Percentiles rank a stretch among this genome's conserved stretches.
Conservation (phyloP, 2,888 invertebrate genomes). For the Lucinisca nassula region DNA sequence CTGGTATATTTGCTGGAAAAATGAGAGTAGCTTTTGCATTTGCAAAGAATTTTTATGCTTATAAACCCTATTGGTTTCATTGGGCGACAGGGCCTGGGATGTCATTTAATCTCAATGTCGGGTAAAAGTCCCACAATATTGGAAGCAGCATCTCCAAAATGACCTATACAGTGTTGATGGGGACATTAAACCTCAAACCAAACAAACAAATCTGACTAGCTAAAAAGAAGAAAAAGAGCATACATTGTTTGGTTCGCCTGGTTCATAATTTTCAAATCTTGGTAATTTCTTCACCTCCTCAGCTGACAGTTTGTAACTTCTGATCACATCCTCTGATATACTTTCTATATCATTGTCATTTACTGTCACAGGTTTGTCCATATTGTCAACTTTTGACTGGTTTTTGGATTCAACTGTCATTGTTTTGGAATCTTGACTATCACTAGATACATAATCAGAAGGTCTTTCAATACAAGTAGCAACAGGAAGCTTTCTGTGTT, state of each 20-base stretch:
- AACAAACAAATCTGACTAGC: no score
- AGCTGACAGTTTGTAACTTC: constrained; percentile 73
- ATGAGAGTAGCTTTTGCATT: no score
- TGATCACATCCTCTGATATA: constrained; percentile 78
- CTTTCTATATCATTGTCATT: constrained; percentile 57
- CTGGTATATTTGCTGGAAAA: no score
- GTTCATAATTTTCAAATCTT: constrained; percentile 81
- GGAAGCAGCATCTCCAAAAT: no score
- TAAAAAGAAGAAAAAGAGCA: no score
- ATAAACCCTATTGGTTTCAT: no score
- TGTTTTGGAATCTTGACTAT: neutral
- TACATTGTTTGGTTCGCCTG: constrained; percentile 82
- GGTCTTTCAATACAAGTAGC: constrained; percentile 62
- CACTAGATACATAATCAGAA: constrained; percentile 51
- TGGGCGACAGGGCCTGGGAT: no score
- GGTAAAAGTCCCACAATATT: no score
- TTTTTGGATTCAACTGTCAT: neutral
- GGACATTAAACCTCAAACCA: no score
- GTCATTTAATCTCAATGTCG: no score
- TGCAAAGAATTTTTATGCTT: no score
- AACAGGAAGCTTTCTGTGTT: constrained; percentile 8
- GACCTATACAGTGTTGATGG: no score
- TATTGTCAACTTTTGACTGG: neutral
- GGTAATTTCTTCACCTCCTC: constrained; percentile 80
- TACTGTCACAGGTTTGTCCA: neutral